These are phyloP conservation scores for Lypha dubia DNA, from an alignment of 2,888 invertebrate species.

Conservation along the genomic window DNA sequence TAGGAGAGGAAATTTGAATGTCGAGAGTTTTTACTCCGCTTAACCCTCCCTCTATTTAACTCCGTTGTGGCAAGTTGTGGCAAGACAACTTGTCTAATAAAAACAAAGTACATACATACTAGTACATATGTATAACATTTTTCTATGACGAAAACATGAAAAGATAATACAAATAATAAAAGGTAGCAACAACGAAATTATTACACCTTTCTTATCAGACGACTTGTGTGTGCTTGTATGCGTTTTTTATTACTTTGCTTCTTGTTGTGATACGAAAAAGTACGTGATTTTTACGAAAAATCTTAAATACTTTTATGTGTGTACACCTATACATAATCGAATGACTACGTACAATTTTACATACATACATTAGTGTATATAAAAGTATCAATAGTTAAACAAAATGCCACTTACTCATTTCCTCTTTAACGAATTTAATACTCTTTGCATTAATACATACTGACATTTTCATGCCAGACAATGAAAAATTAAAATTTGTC, in stretches of 20 bases:
- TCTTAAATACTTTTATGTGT: constrained; percentile 75
- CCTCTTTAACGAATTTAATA: background rate
- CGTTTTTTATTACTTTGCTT: constrained; percentile 51
- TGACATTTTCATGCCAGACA: background rate
- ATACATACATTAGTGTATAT: background rate
- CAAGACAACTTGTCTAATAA: no score
- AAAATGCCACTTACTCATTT: background rate
- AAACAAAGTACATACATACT: no score
- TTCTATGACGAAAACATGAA: background rate
- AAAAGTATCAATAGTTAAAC: background rate
- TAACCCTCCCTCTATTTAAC: no score
- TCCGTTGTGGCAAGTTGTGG: no score
- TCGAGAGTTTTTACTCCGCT: no score
- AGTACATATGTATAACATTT: no score
- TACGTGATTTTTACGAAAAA: constrained; percentile 80
- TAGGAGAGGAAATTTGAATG: no score
- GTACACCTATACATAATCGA: background rate
- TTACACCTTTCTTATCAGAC: background rate
- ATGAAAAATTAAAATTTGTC: background rate
- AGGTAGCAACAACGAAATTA: background rate
- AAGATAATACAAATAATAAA: background rate
- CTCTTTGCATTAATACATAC: background rate
- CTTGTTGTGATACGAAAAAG: constrained; percentile 74
- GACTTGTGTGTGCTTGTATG: background rate
- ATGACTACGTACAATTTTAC: background rate